Evolutionary conservation across 1,140 invertebrate genomes (phyloP).

Genomic region (Eulimnadia texana): DNA sequence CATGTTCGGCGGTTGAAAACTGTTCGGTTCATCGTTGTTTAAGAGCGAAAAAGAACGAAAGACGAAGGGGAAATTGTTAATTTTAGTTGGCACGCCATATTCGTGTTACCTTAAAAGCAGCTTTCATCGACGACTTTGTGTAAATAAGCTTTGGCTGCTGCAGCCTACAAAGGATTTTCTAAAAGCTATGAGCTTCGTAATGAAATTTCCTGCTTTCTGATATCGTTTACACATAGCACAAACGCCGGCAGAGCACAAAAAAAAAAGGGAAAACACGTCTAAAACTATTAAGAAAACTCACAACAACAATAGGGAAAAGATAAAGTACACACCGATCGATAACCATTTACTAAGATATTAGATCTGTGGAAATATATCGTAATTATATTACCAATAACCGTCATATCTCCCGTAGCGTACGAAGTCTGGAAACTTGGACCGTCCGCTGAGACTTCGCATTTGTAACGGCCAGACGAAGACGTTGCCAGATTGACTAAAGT

Average conservation of each 20-base stretch:
- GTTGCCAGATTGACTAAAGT: not conserved
- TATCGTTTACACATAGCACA: too few relatives aligned
- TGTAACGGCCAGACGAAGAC: slow-evolving; percentile 21
- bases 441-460: slow-evolving; percentile 28
- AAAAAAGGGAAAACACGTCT: not conserved
- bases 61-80: not conserved
- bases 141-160: not conserved
- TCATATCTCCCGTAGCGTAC: slow-evolving; percentile 10
- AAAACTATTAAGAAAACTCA: not conserved
- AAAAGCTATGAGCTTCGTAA: not conserved
- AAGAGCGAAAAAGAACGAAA: not conserved
- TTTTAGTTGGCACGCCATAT: not conserved
- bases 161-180: not conserved
- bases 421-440: slow-evolving; percentile 24
- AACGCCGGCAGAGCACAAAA: too few relatives aligned
- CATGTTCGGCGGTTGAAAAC: too few relatives aligned
- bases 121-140: not conserved
- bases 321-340: not conserved
- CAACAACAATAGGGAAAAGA: not conserved
- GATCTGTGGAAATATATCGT: not conserved
- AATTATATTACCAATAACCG: slow-evolving; percentile 1
- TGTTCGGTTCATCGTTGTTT: not conserved
- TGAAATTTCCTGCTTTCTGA: not conserved
- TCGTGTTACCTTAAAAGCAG: not conserved
- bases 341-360: not conserved